Percentiles rank a stretch among this genome's conserved stretches.
phyloP scores from a whole-genome alignment of 2,888 invertebrate species.

The Trachelus iudaicus region DNA sequence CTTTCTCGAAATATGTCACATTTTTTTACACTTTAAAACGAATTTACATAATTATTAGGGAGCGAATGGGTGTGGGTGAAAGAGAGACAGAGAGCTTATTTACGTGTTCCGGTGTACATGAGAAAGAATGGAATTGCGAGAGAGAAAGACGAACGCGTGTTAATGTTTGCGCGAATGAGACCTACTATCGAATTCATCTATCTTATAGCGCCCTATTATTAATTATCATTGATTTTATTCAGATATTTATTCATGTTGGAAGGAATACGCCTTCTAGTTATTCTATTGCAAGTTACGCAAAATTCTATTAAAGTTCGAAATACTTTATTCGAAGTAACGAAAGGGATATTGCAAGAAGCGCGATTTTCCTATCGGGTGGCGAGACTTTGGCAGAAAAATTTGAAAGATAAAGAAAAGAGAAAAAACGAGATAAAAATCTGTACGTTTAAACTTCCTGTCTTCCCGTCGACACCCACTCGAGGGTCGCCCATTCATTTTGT shows the following conservation, averaged over 20 bases:
- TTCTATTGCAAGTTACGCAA: not conserved
- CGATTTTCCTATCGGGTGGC: not conserved
- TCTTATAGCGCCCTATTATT: constrained; percentile 14
- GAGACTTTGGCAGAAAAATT: constrained; percentile 4
- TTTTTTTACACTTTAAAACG: constrained; percentile 5
- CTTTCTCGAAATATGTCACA: not conserved
- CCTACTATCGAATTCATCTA: constrained; percentile 11
- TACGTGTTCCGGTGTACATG: not conserved
- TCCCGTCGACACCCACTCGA: not conserved
- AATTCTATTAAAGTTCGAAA: not conserved
- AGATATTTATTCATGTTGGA: constrained; percentile 33
- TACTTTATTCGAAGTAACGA: not conserved
- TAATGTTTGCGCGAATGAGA: not conserved
- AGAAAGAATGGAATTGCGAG: not conserved
- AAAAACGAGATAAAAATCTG: not conserved
- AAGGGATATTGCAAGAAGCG: not conserved
- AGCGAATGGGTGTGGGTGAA: not conserved
- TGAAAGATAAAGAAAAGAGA: not conserved
- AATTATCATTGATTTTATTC: constrained; percentile 35
- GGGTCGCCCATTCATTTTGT: not conserved
- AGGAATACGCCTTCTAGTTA: constrained; percentile 2
- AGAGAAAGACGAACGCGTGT: not conserved
- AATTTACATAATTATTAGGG: not conserved
- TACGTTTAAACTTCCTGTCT: not conserved
- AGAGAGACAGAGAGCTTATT: not conserved